Conservation (phyloP, 2,797 vertebrate genomes). For the Numenius phaeopus region DNA sequence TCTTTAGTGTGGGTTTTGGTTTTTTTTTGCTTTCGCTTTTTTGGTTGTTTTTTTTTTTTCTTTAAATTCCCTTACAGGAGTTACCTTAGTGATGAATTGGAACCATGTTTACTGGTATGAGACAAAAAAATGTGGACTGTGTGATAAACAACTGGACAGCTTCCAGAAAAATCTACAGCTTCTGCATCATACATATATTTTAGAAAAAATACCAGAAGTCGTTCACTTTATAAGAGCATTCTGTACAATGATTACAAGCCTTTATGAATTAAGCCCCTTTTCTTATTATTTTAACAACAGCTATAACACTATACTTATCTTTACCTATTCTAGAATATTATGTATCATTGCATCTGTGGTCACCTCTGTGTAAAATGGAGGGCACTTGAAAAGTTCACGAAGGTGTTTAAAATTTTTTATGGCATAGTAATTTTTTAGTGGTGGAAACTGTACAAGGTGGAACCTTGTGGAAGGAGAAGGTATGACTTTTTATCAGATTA, state of each 20-base stretch:
- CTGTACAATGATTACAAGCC: neutral
- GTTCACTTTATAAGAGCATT: neutral
- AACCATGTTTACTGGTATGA: neutral
- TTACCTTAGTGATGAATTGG: neutral
- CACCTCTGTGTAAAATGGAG: neutral
- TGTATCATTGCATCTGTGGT: neutral
- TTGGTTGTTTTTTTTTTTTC: neutral
- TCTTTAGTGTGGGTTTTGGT: neutral
- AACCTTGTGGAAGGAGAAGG: neutral
- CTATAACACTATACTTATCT: neutral
- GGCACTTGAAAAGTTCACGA: neutral
- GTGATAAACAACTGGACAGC: neutral
- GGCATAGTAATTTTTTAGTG: neutral
- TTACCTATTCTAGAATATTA: neutral
- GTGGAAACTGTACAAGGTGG: neutral
- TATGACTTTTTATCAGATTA: neutral
- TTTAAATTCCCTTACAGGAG: neutral
- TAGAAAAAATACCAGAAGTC: rapidly evolving
- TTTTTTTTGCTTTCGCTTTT: neutral
- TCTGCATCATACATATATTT: neutral
- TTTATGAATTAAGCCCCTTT: neutral
- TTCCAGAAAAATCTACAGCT: neutral
- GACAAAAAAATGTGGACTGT: neutral
- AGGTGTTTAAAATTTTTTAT: neutral
- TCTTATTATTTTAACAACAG: neutral